phyloP scores from a whole-genome alignment of 2,888 invertebrate species.

The Drosophila gaucha region DNA sequence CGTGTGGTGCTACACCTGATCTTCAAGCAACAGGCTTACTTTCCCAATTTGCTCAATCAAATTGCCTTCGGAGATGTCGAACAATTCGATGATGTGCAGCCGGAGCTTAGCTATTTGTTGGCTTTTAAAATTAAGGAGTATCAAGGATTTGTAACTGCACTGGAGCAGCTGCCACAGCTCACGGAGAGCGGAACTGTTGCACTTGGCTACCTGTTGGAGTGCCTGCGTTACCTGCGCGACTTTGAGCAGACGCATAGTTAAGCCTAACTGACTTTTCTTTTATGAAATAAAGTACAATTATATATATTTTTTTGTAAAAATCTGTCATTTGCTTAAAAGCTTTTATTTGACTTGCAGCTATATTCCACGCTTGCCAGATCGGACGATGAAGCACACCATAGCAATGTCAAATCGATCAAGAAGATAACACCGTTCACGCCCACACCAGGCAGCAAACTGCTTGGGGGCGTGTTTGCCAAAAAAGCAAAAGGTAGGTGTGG shows the following conservation, averaged over 20 bases:
- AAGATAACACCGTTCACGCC: constrained; percentile 79
- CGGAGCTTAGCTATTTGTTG: constrained; percentile 66
- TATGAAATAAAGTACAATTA: constrained; percentile 44
- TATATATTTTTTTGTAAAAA: constrained; percentile 4
- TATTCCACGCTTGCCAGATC: constrained; percentile 68
- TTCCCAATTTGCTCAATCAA: constrained; percentile 82
- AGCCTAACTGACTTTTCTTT: background rate
- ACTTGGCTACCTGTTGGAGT: constrained; percentile 70
- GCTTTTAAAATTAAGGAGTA: constrained; percentile 80
- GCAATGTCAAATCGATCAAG: constrained; percentile 55
- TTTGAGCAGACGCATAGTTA: constrained; percentile 40
- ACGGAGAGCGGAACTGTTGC: constrained; percentile 75
- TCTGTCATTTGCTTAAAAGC: constrained; percentile 2
- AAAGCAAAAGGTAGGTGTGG: constrained; percentile 79
- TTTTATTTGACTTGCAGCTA: constrained; percentile 63
- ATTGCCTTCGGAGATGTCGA: constrained; percentile 82
- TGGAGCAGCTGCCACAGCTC: constrained; percentile 62
- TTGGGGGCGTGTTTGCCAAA: constrained; percentile 84
- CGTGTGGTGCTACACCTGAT: constrained; percentile 82
- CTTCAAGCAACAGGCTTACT: constrained; percentile 80
- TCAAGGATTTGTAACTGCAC: constrained; percentile 53
- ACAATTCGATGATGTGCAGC: constrained; percentile 66
- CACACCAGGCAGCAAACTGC: constrained; percentile 78
- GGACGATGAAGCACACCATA: constrained; percentile 47
- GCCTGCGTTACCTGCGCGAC: constrained; percentile 60